Percentiles rank a stretch among this genome's conserved stretches.
Evolutionary conservation across 2,113 vertebrate species (phyloP).

Genomic region (Anoplopoma fimbria): DNA sequence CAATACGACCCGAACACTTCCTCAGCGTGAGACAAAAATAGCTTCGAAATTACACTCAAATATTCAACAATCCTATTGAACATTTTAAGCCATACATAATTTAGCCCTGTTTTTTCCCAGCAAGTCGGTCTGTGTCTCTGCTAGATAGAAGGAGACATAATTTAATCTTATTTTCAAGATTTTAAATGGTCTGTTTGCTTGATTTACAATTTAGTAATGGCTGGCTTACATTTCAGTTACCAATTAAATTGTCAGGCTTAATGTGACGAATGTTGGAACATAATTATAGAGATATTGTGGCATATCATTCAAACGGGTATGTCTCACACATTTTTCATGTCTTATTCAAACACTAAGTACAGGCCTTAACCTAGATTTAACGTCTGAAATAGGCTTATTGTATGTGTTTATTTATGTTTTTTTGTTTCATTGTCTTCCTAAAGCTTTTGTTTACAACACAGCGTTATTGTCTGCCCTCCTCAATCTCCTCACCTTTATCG

Average conservation of each 20-base stretch:
- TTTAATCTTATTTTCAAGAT: not conserved
- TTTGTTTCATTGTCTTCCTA: not conserved
- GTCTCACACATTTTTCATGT: not conserved
- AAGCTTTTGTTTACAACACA: conserved; percentile 45
- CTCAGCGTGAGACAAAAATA: conserved; percentile 5
- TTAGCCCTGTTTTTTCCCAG: not conserved
- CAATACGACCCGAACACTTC: not conserved
- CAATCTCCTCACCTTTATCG: conserved; percentile 61
- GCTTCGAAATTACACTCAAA: conserved; percentile 17
- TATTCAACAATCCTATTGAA: conserved; percentile 3
- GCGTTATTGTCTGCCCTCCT: conserved; percentile 10
- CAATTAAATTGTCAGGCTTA: conserved; percentile 12
- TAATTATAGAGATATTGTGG: conserved; percentile 4
- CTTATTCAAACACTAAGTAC: not conserved
- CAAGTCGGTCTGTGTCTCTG: not conserved
- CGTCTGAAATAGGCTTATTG: not conserved
- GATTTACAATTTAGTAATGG: conserved; percentile 18
- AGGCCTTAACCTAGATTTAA: not conserved
- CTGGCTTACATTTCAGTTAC: not conserved
- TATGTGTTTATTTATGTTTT: not conserved
- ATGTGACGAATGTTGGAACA: conserved; percentile 1
- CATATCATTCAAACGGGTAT: not conserved
- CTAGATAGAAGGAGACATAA: not conserved
- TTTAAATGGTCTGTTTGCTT: not conserved
- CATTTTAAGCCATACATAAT: conserved; percentile 11